Base-by-base conservation (phyloP, 2,113 vertebrate species). In the Prionailurus viverrinus region DNA sequence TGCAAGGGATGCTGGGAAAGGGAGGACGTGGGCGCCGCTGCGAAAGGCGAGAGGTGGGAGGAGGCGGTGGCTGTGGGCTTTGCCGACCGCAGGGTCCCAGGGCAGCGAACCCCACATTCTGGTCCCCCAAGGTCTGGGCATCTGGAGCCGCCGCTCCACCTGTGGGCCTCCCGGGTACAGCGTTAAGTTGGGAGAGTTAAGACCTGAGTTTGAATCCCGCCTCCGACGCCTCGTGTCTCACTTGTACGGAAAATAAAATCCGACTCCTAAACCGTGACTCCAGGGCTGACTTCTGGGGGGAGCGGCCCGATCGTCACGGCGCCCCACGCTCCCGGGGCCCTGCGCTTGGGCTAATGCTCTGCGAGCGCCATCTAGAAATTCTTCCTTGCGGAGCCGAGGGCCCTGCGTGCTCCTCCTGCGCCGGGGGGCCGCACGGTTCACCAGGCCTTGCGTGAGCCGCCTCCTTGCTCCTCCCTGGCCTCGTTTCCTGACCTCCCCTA, bases 241-340 rank as follows among this genome's bases (percentile, higher is more conserved):
- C 13, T 12, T 39, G 45, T 6, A 33, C 29, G 3, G 69, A 39
- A 66, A 11, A 33, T 13, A 19, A 65, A 48, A 12, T 33, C n/a
- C 53, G 11, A 0, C 53, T 51, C 31, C 25, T n/a, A 6, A 13
- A 2, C 74, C 7, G 4, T 1, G 69, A 21, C 45, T 15, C 13
- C 10, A 12, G 31, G 92, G 31, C 45, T 1, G 12, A 4, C n/a
- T 14, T 89, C 33, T 2, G 15, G 25, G 68, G 16, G 1, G 8
- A 7, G 51, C 31, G 3, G 0, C 58, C 63, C 27, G 3, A 23
- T 0, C 0, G 7, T 18, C 55, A 3, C 3, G 1, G 41, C 5
- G 0, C 7, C 41, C 45, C 5, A 1, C 0, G 4, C 36, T 21
- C 69, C 9, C 23, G 33, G 51, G 29, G 27, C 19, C 61, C 39